Base-by-base conservation (phyloP, 1,140 invertebrate genomes). In the Drosophila ohnishii region DNA sequence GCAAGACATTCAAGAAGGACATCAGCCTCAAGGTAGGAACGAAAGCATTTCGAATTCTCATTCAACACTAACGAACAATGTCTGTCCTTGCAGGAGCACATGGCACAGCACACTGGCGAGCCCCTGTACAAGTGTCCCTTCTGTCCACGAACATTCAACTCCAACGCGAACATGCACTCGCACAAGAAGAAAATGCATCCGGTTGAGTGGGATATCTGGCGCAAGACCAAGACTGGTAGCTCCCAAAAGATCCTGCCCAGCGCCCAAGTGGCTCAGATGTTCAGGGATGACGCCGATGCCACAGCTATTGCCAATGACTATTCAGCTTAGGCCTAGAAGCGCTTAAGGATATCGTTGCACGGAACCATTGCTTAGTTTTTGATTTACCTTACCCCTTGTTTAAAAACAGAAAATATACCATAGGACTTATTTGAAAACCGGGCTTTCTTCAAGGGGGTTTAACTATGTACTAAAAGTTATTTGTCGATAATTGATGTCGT, bases 181-280 rank as follows among this genome's bases (percentile, higher is more conserved):
- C 90, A 91, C 61, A 90, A 90, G 40, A 91, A 91, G 58, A 90
- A 88, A 56, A 83, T 88, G 79, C 90, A 91, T 74, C 90, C 90
- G 9, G 63, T 83, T 13, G 90, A 91, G 64, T 91, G 89, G 84
- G 90, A 91, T 44, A 76, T 77, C 39, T 89, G 84, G 85, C 77
- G 90, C 10, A 91, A 84, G 78, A 90, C 88, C 2, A 91, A 91
- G 70, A 79, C 78, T 2, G 90, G 90, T 9, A 90, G 86, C 59
- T 79, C 90, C 4, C 85, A 88, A 37, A 88, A 88, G 51, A 62
- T 88, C 14, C 70, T 88, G 6, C 84, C 84, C 34, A 88, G 84
- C 37, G 84, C 84, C 16, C 84, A 88, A 62, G 85, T 88, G 37
- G 75, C 84, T 9, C 84, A 89, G 56, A 88, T 88, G 80, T 84